These are phyloP conservation scores for Tachuris rubrigastra DNA, from an alignment of 2,113 vertebrate species.

Conservation along the genomic window DNA sequence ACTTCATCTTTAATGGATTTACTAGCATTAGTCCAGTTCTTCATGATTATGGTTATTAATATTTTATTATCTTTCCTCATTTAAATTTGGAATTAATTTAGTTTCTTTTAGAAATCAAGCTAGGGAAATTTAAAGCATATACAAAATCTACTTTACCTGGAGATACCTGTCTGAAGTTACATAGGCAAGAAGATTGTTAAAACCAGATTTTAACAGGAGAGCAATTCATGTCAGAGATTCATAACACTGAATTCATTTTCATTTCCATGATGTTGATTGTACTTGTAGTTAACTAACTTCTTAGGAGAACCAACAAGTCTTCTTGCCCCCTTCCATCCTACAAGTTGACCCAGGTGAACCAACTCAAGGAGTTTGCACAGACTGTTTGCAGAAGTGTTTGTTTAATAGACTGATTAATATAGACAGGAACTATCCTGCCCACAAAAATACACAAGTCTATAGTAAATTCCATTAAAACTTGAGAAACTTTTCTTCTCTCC, in stretches of 20 bases:
- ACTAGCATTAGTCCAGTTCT: not conserved
- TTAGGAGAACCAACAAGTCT: not conserved
- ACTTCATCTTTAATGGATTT: not conserved
- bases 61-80: not conserved
- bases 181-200: not conserved
- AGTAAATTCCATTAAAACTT: not conserved
- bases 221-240: not conserved
- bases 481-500: not conserved
- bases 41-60: not conserved
- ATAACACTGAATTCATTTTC: not conserved
- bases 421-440: not conserved
- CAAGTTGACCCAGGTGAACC: not conserved
- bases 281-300: not conserved
- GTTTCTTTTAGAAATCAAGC: not conserved
- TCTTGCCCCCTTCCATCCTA: not conserved
- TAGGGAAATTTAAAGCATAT: not conserved
- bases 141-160: not conserved
- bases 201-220: not conserved
- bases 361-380: not conserved
- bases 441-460: not conserved
- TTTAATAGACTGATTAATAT: constrained; percentile 2
- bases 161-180: not conserved
- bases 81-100: not conserved
- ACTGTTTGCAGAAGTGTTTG: constrained; percentile 10
- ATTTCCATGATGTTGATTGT: not conserved